Conservation (phyloP, 2,888 invertebrate species). For the Laothoe populi region DNA sequence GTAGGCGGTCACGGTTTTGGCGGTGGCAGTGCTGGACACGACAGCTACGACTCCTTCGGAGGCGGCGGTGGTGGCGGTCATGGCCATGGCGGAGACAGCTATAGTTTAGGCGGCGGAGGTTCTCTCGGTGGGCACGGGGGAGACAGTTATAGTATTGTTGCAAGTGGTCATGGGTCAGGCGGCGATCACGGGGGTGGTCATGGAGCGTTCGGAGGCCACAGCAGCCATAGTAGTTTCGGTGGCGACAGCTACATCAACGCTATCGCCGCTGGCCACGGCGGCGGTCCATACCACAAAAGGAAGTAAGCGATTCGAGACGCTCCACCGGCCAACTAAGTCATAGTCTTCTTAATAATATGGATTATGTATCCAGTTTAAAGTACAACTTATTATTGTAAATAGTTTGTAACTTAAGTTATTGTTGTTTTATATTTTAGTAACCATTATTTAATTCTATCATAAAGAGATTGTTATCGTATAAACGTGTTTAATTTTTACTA, state of each 20-base stretch:
- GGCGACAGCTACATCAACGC: constrained; percentile 75
- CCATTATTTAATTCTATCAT: constrained; percentile 6
- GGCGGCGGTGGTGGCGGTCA: constrained; percentile 37
- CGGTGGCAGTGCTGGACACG: constrained; percentile 38
- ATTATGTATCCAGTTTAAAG: constrained; percentile 53
- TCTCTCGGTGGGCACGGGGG: constrained; percentile 44
- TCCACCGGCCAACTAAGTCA: constrained; percentile 72
- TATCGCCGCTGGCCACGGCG: constrained; percentile 74
- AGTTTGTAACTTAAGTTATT: constrained; percentile 70
- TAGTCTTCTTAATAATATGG: constrained; percentile 52
- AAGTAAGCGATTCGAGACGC: constrained; percentile 47
- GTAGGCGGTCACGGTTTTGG: constrained; percentile 42
- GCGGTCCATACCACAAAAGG: constrained; percentile 74
- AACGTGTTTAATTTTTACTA: not conserved
- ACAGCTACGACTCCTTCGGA: constrained; percentile 37
- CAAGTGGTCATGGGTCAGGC: constrained; percentile 43
- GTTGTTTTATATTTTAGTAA: constrained; percentile 45
- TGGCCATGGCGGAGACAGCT: constrained; percentile 39
- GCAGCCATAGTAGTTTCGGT: constrained; percentile 51
- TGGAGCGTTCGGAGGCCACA: constrained; percentile 54
- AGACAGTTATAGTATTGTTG: constrained; percentile 45
- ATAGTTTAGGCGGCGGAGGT: constrained; percentile 39
- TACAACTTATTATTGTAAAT: constrained; percentile 67
- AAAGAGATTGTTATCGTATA: not conserved
- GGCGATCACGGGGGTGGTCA: constrained; percentile 53